phyloP scores from a whole-genome alignment of 1,140 invertebrate species.

The Meloidogyne exigua region DNA sequence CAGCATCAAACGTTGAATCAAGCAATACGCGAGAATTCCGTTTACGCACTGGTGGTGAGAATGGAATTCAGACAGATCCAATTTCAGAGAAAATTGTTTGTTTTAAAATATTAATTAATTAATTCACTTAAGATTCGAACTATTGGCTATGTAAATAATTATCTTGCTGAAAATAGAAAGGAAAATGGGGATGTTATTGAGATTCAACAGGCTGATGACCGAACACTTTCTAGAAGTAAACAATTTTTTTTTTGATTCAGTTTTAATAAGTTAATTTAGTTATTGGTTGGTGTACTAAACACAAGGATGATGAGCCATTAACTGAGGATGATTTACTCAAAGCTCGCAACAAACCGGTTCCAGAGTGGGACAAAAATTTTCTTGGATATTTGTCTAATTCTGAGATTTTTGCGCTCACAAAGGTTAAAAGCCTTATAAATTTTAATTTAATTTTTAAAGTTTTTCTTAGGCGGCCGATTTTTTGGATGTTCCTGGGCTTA shows the following conservation, averaged over 20 bases:
- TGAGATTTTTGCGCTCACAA: not conserved
- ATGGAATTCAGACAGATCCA: not conserved
- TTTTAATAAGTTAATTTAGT: not conserved
- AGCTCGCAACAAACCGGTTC: not conserved
- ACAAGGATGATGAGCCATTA: not conserved
- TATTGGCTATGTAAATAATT: not conserved
- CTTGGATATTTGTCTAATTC: not conserved
- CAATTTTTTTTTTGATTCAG: too few relatives aligned
- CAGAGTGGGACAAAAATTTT: not conserved
- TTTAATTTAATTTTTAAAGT: not conserved
- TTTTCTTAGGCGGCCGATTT: not conserved
- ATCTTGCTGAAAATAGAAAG: not conserved
- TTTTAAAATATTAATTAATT: not conserved
- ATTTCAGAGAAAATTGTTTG: not conserved
- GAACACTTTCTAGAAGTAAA: not conserved
- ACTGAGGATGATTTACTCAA: not conserved
- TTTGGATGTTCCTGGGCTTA: not conserved
- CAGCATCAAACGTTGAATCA: not conserved
- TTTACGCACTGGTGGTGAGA: not conserved
- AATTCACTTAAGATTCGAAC: not conserved
- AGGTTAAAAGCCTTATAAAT: not conserved
- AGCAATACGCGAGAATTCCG: not conserved
- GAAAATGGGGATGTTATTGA: not conserved
- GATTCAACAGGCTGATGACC: not conserved
- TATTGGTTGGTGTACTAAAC: not conserved